A percentile compares a stretch with the other conserved stretches of the same genome.
These are phyloP conservation scores for Nephila pilipes DNA, from an alignment of 1,140 invertebrate species.

Conservation along the genomic window DNA sequence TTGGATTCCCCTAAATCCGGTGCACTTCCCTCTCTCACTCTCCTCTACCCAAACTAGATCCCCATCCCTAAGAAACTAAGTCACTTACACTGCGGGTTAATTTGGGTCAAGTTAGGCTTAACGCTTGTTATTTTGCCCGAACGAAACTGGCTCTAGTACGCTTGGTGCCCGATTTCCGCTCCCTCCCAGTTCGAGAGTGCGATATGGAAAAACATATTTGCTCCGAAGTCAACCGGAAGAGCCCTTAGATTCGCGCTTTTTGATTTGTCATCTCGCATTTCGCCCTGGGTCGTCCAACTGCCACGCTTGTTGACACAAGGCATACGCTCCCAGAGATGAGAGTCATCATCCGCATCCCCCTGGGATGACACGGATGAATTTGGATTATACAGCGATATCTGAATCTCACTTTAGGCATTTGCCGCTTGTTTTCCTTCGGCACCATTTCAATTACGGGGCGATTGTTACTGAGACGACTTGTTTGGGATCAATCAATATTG, in stretches of 20 bases:
- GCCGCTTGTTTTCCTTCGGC: conserved; percentile 15
- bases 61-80: conserved; percentile 69
- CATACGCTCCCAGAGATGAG: conserved; percentile 25
- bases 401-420: too few species aligned
- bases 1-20: conserved; percentile 70
- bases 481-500: conserved; percentile 13
- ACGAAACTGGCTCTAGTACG: neutral
- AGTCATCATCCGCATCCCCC: conserved; percentile 16
- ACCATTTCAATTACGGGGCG: neutral
- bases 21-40: neutral
- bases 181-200: neutral
- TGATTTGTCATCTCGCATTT: conserved; percentile 38
- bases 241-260: neutral
- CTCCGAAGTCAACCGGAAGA: conserved; percentile 45
- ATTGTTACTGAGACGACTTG: neutral
- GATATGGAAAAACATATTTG: conserved; percentile 74
- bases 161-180: conserved; percentile 29
- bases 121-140: conserved; percentile 62
- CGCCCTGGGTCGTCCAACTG: conserved; percentile 21
- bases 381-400: neutral
- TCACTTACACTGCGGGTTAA: conserved; percentile 72
- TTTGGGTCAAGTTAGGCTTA: conserved; percentile 77
- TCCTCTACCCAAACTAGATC: neutral
- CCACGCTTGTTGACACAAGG: conserved; percentile 11
- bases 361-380: neutral